Conservation (phyloP, 2,113 vertebrate genomes). For the Zapornia atra region DNA sequence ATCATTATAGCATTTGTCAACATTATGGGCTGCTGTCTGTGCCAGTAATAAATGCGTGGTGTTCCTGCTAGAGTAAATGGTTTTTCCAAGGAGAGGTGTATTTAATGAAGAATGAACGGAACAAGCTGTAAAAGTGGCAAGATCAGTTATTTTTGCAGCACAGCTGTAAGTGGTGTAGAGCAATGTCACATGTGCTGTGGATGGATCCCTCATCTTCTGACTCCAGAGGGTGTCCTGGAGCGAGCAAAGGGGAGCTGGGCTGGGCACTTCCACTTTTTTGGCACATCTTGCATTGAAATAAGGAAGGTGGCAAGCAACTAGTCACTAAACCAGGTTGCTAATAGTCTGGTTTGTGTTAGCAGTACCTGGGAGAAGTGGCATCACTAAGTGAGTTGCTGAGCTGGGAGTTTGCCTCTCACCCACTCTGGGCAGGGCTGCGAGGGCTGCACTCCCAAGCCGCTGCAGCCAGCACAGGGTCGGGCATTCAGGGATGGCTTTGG, state of each 20-base stretch:
- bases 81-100: slow-evolving; percentile 40
- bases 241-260: background rate
- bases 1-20: slow-evolving; percentile 60
- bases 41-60: background rate
- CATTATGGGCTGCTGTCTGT: slow-evolving; percentile 48
- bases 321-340: background rate
- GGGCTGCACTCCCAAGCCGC: background rate
- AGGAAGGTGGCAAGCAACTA: background rate
- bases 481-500: background rate
- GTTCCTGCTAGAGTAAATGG: background rate
- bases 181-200: accelerated
- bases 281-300: background rate
- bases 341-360: background rate
- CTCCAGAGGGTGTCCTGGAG: background rate
- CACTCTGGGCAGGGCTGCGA: background rate
- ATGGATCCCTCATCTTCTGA: accelerated
- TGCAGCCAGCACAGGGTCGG: background rate
- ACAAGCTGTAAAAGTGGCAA: background rate
- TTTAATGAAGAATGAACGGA: slow-evolving; percentile 35
- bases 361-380: accelerated
- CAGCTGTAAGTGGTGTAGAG: background rate
- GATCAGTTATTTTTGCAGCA: background rate
- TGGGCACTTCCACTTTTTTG: background rate
- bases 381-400: background rate
- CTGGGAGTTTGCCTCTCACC: background rate